Evolutionary conservation across 2,888 invertebrate genomes (phyloP).

Genomic region (Cybosia mesomella): DNA sequence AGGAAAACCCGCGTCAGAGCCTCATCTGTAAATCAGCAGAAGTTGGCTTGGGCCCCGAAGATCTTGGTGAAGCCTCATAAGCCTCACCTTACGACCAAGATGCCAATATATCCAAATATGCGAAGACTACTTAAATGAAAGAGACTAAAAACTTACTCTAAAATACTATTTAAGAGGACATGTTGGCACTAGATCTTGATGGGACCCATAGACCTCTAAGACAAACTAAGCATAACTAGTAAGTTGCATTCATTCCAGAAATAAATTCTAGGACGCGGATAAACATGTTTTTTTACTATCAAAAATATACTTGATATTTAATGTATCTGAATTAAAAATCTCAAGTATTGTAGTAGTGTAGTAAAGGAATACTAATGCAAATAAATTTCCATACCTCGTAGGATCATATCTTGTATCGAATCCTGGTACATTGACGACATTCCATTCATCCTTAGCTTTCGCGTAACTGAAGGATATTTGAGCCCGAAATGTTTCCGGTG

Average conservation of each 20-base stretch:
- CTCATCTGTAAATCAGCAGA: no score
- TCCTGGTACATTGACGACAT: slow-evolving; percentile 94
- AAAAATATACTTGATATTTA: background rate
- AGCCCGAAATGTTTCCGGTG: slow-evolving; percentile 92
- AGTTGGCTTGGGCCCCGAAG: no score
- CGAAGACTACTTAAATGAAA: no score
- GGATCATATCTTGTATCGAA: slow-evolving; percentile 93
- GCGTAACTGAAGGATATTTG: slow-evolving; percentile 97
- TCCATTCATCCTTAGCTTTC: slow-evolving; percentile 93
- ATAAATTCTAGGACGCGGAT: no score
- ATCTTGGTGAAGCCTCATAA: no score
- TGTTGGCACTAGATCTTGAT: no score
- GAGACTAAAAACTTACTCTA: no score
- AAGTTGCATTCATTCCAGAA: background rate
- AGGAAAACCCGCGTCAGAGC: no score
- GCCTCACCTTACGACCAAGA: no score
- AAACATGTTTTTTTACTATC: background rate
- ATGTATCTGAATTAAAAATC: background rate
- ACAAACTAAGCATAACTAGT: background rate
- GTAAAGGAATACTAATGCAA: background rate
- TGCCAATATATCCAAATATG: no score
- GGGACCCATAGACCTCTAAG: no score
- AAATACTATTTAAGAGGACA: no score
- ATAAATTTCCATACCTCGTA: slow-evolving; percentile 88
- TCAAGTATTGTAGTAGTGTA: background rate